Base-by-base conservation (phyloP, 2,888 invertebrate species). In the Crepidodera aurea region DNA sequence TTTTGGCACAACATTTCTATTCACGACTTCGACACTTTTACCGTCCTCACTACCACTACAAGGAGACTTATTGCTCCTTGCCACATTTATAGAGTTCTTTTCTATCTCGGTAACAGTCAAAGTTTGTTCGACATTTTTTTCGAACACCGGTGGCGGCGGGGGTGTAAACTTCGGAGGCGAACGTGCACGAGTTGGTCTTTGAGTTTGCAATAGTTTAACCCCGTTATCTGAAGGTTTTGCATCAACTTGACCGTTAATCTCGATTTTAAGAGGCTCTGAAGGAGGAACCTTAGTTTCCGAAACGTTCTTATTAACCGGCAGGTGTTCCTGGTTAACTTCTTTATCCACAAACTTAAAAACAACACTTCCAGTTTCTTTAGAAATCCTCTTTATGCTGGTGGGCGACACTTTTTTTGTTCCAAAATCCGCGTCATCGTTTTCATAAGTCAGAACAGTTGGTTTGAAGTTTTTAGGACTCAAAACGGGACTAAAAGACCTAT, bases 11-110 rank as follows among this genome's bases (percentile, higher is more conserved):
- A 73, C 66, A 67, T 66, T 64, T 29, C 50, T 66, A 56, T 67
- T 69, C 53, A 69, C 54, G 69, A 77, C 71, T 77, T 72, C 68
- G 71, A 71, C 66, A 57, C 56, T 65, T 13, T 51, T 29, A 44
- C 34, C 46, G 13, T 56, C 53, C 13, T 22, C 44, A 27, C 27
- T 53, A 10, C 57, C 62, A 60, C 27, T 50, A 60, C 42, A 58
- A 56, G 19, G 48, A 66, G 69, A 53, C 7, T 56, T 27, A 16
- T 37, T n/a, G 82, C 82, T 87, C 77, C 88, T 89, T 62, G 85
- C 85, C 67, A 85, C 84, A 79, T 90, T 90, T 62, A 87, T 89
- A 42, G 87, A 80, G 79, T 89, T 90, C 77, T 89, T 89, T 75
- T 88, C 88, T 55, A 88, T 84, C 78, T 89, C 89, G 54, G 86